These are phyloP conservation scores for Parauchenoglanis ngamensis DNA, from an alignment of 2,797 vertebrate genomes.

Conservation along the genomic window DNA sequence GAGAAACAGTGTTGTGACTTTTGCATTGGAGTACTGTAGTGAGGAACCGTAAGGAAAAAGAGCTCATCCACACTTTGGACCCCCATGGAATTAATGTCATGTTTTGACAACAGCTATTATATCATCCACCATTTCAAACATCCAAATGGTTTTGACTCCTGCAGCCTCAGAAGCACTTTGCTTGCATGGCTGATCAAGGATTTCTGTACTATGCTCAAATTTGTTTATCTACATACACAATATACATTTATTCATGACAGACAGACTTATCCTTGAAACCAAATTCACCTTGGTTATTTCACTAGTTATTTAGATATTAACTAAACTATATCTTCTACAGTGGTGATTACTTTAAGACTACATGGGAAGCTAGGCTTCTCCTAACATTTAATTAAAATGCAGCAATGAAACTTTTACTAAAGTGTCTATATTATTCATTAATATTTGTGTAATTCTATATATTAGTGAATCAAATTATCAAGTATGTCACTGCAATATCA, in stretches of 20 bases:
- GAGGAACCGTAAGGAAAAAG: background rate
- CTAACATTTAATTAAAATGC: too few species aligned
- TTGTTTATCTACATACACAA: background rate
- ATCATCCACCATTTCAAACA: slow-evolving; percentile 1
- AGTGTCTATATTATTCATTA: too few species aligned
- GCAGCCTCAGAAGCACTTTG: background rate
- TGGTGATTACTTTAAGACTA: too few species aligned
- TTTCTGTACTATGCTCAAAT: background rate
- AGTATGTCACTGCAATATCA: too few species aligned
- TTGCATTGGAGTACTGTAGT: background rate
- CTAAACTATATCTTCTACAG: background rate
- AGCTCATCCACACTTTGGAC: background rate
- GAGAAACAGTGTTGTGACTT: background rate
- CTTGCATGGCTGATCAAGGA: background rate
- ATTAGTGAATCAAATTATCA: too few species aligned
- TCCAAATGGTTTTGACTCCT: background rate
- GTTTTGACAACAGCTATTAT: slow-evolving; percentile 23
- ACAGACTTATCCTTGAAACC: background rate
- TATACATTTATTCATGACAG: background rate
- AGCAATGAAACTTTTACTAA: too few species aligned
- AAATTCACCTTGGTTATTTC: background rate
- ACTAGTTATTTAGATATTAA: background rate
- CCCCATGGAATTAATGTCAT: slow-evolving; percentile 34
- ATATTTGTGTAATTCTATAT: too few species aligned
- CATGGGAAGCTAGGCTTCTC: too few species aligned